These are phyloP conservation scores for Parambassis ranga DNA, from an alignment of 2,797 vertebrate genomes.

Conservation along the genomic window DNA sequence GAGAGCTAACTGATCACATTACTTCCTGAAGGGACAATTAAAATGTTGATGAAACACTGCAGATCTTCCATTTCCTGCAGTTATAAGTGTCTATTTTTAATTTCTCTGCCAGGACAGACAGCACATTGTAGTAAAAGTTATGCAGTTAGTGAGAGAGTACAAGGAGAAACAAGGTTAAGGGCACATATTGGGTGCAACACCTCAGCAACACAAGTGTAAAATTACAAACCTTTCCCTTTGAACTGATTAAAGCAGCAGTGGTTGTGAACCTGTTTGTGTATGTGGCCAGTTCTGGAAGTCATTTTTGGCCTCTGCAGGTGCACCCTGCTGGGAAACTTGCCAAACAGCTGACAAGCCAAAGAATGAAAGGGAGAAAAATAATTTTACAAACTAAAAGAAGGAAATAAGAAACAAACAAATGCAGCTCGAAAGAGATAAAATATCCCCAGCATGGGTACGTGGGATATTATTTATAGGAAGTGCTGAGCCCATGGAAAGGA, in stretches of 20 bases:
- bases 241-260: not conserved
- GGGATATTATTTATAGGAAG: not conserved
- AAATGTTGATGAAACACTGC: conserved; percentile 2
- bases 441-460: not conserved
- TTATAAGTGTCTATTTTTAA: not conserved
- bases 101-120: not conserved
- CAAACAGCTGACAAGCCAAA: conserved; percentile 12
- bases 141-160: not conserved
- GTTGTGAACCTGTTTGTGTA: not conserved
- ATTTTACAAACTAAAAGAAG: not conserved
- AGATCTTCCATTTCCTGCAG: not conserved
- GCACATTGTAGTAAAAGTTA: not conserved
- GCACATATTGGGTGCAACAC: not conserved
- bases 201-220: not conserved
- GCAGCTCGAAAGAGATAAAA: not conserved
- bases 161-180: not conserved
- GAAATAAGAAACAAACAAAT: not conserved
- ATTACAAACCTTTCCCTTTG: no score
- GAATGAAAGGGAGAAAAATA: not conserved
- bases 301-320: conserved; percentile 24
- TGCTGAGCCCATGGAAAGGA: not conserved
- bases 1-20: not conserved
- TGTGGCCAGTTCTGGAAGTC: not conserved
- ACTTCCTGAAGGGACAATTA: conserved; percentile 2
- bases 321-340: conserved; percentile 17